These are phyloP conservation scores for Hypsibius dujardini DNA, from an alignment of 1,140 invertebrate species.

Conservation along the genomic window DNA sequence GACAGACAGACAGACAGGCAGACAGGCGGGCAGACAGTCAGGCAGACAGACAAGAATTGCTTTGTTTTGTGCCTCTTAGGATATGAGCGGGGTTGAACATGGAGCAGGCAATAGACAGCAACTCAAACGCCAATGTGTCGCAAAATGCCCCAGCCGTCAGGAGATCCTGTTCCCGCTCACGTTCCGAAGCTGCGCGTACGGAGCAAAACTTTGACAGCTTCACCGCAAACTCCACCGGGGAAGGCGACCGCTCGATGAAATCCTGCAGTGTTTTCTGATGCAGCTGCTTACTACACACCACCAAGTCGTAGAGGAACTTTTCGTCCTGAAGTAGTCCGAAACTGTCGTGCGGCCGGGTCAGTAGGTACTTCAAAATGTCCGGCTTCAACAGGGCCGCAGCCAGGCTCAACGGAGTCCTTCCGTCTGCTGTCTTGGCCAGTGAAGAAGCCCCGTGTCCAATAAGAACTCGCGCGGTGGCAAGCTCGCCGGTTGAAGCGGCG, in stretches of 20 bases:
- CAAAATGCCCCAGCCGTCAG: constrained; percentile 82
- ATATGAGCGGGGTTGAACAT: too few species aligned
- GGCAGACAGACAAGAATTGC: constrained; percentile 81
- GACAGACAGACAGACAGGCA: too few species aligned
- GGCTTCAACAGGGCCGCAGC: constrained; percentile 90
- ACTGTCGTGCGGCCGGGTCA: constrained; percentile 92
- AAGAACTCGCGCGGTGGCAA: constrained; percentile 80
- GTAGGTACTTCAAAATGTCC: constrained; percentile 77
- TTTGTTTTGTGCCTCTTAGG: constrained; percentile 51
- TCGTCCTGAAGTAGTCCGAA: constrained; percentile 89
- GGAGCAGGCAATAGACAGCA: constrained; percentile 65
- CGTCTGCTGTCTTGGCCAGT: constrained; percentile 53
- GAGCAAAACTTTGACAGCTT: constrained; percentile 66
- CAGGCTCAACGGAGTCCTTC: constrained; percentile 87
- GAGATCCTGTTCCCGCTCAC: constrained; percentile 88
- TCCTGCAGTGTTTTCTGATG: constrained; percentile 89
- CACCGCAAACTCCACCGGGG: constrained; percentile 90
- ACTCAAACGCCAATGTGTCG: constrained; percentile 86
- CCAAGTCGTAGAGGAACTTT: constrained; percentile 90
- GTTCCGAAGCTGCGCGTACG: constrained; percentile 62
- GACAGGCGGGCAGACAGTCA: background rate
- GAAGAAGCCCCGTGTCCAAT: constrained; percentile 87
- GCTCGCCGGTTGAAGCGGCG: constrained; percentile 76
- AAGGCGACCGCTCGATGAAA: constrained; percentile 83
- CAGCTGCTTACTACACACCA: constrained; percentile 90